Percentiles rank a stretch among this genome's conserved stretches.
Evolutionary conservation across 2,888 invertebrate genomes (phyloP).

Genomic region (Timema podura): DNA sequence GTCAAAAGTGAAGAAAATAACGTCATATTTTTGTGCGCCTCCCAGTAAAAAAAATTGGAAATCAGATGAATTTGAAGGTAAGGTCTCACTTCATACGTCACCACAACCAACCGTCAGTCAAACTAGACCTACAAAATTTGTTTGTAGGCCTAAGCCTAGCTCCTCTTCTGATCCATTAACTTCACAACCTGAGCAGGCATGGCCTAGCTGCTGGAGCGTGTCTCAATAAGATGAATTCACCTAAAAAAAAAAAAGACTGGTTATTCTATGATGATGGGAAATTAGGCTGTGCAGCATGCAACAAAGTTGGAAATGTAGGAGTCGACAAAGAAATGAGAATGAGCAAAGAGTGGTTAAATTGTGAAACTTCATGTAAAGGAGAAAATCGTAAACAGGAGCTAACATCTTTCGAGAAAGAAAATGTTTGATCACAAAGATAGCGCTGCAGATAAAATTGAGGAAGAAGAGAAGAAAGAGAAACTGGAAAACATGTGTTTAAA

Average conservation of each 20-base stretch:
- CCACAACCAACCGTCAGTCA: neutral
- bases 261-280: slow-evolving; percentile 8
- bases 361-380: neutral
- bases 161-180: neutral
- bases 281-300: too few species aligned
- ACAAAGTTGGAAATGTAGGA: too few species aligned
- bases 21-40: too few species aligned
- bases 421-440: neutral
- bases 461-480: neutral
- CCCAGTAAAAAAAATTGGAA: too few species aligned
- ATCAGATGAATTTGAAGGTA: too few species aligned
- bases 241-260: slow-evolving; percentile 1
- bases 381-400: neutral
- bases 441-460: neutral
- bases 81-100: too few species aligned
- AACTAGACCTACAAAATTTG: neutral
- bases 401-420: neutral
- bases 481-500: neutral
- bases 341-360: neutral
- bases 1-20: too few species aligned
- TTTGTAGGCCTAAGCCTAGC: neutral
- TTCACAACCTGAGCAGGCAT: neutral
- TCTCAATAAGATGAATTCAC: neutral
- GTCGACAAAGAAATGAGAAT: neutral
- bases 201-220: neutral